Conservation (phyloP, 1,140 invertebrate species). For the Anastatus disparis region DNA sequence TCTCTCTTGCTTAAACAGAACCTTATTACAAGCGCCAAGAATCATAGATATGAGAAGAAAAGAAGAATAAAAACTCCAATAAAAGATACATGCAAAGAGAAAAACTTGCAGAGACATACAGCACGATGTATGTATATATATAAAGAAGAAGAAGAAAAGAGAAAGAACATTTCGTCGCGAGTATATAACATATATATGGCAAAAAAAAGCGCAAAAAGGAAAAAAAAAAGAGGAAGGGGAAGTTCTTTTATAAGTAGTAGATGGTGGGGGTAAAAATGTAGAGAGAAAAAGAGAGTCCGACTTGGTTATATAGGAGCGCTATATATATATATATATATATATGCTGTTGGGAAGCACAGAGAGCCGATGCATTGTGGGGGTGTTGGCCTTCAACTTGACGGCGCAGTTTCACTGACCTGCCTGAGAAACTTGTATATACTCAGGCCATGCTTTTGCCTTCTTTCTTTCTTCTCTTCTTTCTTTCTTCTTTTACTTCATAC, state of each 20-base stretch:
- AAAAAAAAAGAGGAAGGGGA: conserved; percentile 5
- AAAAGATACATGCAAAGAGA: too few relatives aligned
- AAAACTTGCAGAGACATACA: too few relatives aligned
- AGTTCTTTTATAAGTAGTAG: conserved; percentile 18
- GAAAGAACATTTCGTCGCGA: too few relatives aligned
- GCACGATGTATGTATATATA: too few relatives aligned
- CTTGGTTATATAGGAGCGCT: too few relatives aligned
- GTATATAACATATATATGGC: background rate
- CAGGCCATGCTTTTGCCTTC: conserved; percentile 1
- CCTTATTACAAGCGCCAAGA: too few relatives aligned
- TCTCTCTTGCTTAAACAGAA: too few relatives aligned
- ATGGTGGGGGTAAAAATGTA: background rate
- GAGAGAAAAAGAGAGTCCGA: conserved; percentile 11
- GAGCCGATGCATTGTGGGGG: conserved; percentile 67
- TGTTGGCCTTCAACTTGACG: conserved; percentile 70
- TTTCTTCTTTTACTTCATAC: background rate
- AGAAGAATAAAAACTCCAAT: too few relatives aligned
- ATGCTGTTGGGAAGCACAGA: too few relatives aligned
- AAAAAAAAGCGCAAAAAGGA: background rate
- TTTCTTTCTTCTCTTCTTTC: background rate
- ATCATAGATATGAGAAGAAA: too few relatives aligned
- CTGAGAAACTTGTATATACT: conserved; percentile 51
- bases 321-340: too few relatives aligned
- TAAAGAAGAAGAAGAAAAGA: too few relatives aligned
- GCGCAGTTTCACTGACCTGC: conserved; percentile 69